Base-by-base conservation (phyloP, 1,140 invertebrate genomes). In the Danaus plexippus region DNA sequence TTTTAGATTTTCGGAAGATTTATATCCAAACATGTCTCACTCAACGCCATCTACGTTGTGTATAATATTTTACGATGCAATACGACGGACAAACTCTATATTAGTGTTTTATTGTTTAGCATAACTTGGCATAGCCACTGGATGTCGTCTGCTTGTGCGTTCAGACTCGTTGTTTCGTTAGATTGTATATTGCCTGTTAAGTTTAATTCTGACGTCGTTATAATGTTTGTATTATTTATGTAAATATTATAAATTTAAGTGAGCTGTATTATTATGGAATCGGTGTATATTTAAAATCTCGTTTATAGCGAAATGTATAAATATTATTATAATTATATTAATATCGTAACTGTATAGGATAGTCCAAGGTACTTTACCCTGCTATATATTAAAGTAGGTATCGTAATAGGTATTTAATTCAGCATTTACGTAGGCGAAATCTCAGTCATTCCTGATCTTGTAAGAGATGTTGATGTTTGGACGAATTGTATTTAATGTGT, bases 151-250 rank as follows among this genome's bases (percentile, higher is more conserved):
- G 47, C 69, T 65, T 50, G 47, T 43, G 51, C 57, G 49, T 61
- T 66, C 63, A 60, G 53, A 57, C 72, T 73, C 74, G 80, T 86
- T 86, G 66, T 82, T 84, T 78, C 65, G 64, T 85, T 61, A 66
- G 1, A 1, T 15, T 84, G 72, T 81, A 80, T 72, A 78, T 75
- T 81, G 73, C 65, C 59, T 86, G 83, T 86, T 86, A 86, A 84
- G 83, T 86, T 86, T 86, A 73, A 54, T 75, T 70, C 73, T 52
- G 74, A 79, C 77, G 81, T 84, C 81, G 83, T 86, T 86, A 61
- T 63, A 73, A 81, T 80, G 75, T 83, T 79, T 85, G 82, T 84
- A 85, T 80, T 86, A 81, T 83, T 82, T 80, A 75, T 86, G 80
- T 86, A 84, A 76, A 84, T 86, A 85, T 66, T 65, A 65, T 67